phyloP scores from a whole-genome alignment of 2,888 invertebrate genomes.

The Pachydiplax longipennis region DNA sequence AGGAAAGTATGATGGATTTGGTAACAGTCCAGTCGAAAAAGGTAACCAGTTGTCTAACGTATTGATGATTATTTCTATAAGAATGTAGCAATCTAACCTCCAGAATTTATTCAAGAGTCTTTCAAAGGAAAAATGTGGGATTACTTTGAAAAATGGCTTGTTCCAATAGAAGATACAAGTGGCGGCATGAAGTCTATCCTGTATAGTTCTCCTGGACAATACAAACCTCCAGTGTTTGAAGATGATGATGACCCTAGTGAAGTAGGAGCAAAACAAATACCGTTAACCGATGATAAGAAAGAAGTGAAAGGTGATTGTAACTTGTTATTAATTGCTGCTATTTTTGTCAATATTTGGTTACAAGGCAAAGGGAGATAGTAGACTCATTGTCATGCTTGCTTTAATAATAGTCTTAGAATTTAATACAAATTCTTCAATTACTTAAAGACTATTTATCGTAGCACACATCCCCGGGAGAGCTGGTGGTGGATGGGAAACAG shows the following conservation, averaged over 20 bases:
- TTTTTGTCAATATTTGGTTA: neutral
- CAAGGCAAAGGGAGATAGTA: neutral
- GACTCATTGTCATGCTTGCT: neutral
- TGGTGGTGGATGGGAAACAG: slow-evolving; percentile 53
- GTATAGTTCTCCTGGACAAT: slow-evolving; percentile 49
- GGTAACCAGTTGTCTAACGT: neutral
- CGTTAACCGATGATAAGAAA: neutral
- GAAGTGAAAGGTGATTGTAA: neutral
- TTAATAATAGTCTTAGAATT: neutral
- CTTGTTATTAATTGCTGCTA: no score
- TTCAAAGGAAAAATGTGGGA: slow-evolving; percentile 48
- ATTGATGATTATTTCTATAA: neutral
- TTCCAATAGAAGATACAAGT: slow-evolving; percentile 47
- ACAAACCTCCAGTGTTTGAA: slow-evolving; percentile 45
- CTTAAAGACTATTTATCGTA: slow-evolving; percentile 15
- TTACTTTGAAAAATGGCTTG: slow-evolving; percentile 47
- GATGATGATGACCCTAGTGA: neutral
- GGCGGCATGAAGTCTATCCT: slow-evolving; percentile 46
- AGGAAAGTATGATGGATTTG: slow-evolving; percentile 51
- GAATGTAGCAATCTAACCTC: neutral
- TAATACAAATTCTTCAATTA: neutral
- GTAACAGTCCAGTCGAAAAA: slow-evolving; percentile 48
- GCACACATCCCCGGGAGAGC: slow-evolving; percentile 52
- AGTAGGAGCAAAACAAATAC: neutral
- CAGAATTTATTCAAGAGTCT: slow-evolving; percentile 42